Base-by-base conservation (phyloP, 2,113 vertebrate species). In the Charina bottae region DNA sequence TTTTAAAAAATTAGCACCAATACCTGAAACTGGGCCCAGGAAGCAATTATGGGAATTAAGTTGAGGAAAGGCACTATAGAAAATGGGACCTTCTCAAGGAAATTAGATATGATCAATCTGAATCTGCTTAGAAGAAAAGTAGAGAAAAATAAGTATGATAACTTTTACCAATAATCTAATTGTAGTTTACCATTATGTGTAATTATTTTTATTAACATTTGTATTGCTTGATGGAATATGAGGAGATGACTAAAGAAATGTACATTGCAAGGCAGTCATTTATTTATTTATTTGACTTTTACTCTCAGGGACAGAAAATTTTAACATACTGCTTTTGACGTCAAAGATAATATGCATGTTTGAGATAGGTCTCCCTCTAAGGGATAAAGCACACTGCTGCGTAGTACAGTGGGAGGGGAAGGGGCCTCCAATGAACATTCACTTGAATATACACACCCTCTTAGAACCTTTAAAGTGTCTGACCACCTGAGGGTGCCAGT, bases 401-500 rank as follows among this genome's bases (percentile, higher is more conserved):
- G 1, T 72, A 33, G n/a, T 33, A n/a, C 5, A 72, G 64, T 72
- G n/a, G 15, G 15, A 68, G 33, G 13, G 12, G n/a, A 4, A 68
- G 13, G 64, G n/a, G 28, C 28, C n/a, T 68, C 12, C 4, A 33
- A 72, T 72, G 64, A 72, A 72, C 64, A 33, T 72, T 72, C n/a
- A 72, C 5, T 72, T 72, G 15, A 37, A 78, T 78, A 78, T 9
- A 37, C 17, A 78, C 33, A 37, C n/a, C 17, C 15, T 78, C 33
- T 78, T 78, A 37, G 68, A 78, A 6, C 33, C n/a, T 72, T 72
- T 78, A 37, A 78, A 37, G 33, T 37, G 33, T 78, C 68, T 78
- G 68, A 26, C 95, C 96, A 95, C 94, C 93, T 60, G 96, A 92
- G 95, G 96, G 96, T 53, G 89, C 94, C 94, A 55, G 89, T 94